Evolutionary conservation across 2,113 vertebrate species (phyloP), one percentile per base, ranked within the genome.

Genomic region (Malurus melanocephalus): DNA sequence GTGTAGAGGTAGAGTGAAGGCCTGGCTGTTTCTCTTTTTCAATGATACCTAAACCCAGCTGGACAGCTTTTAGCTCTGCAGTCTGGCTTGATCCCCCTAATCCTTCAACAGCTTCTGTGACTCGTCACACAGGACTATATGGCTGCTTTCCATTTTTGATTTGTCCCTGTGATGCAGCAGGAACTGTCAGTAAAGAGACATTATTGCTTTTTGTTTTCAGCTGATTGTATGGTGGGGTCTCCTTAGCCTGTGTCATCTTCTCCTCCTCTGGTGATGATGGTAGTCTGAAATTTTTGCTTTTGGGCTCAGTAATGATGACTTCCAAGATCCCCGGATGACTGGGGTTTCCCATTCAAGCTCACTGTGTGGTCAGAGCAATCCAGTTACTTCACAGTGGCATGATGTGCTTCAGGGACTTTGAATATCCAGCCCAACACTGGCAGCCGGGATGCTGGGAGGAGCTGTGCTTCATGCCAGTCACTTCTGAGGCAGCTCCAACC

Each of bases 91-190:
- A 53, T 77, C 48, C 38, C 33, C 32, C 24, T 53, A 45, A 0
- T 43, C 23, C 38, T 43, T 77, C 30, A 62, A 1, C 14, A 35
- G 32, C 19, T 77, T 78, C 32, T 30, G 19, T 45, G 24, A 35
- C 38, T 45, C 1, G 2, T 43, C 60, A 24, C 28, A 11, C 10
- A 43, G 24, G 23, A 11, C 23, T n/a, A 20, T 64, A 11, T 0
- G 1, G 11, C 74, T 33, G 48, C 24, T 28, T 64, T 77, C 48
- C 26, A 8, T 18, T 64, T 53, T 43, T 33, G 9, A 30, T 45
- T 53, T 45, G 40, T 53, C 26, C 11, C 40, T 45, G 19, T 53
- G 18, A 30, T 11, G 23, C 24, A 23, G 30, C 43, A 64, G 32
- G 24, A 64, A 53, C 30, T 28, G 8, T 52, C 38, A 43, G 12